Base-by-base conservation (phyloP, 2,888 invertebrate species). In the Xanthorhoe designata region DNA sequence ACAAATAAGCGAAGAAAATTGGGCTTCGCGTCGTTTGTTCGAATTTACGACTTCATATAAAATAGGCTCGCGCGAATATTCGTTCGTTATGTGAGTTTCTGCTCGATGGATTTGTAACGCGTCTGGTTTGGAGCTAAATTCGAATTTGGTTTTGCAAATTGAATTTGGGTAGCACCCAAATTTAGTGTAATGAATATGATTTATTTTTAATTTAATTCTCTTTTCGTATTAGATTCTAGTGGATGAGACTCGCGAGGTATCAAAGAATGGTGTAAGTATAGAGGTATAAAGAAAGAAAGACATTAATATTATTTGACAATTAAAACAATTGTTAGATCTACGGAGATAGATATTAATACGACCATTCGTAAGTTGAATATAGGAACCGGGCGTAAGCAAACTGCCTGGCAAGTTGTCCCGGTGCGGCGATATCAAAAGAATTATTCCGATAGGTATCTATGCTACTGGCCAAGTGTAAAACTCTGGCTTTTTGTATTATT, bases 41-140 rank as follows among this genome's bases (percentile, higher is more conserved):
- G 78, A 86, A 88, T 88, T 88, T 88, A 88, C 83, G 87, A 83
- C 84, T 86, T 85, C 86, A 88, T 88, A 87, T 87, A 85, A 86
- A 73, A 83, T 84, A 80, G 83, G 80, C 81, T 86, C 85, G 78
- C 81, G 79, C 78, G 78, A 76, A 80, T 77, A 81, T 82, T 76
- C 69, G 77, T 71, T 75, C 70, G 76, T 74, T 74, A 74, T 68
- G 76, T 76, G 78, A 15, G 52, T 76, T 76, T 75, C 50, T 54
- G 58, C 52, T 77, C 75, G 80, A 77, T 75, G 70, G 71, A 75
- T 75, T 72, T 73, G 74, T 78, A 73, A 42, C 38, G 38, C 38
- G 6, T 35, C 35, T 35, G 38, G 38, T 7, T 2, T 7, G 32
- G 32, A 7, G 32, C 32, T 32, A 42, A 42, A 42, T 42, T 42